Evolutionary conservation across 1,140 invertebrate genomes (phyloP), one percentile per base, ranked within the genome.

Genomic region (Plectrocnemia conspersa): DNA sequence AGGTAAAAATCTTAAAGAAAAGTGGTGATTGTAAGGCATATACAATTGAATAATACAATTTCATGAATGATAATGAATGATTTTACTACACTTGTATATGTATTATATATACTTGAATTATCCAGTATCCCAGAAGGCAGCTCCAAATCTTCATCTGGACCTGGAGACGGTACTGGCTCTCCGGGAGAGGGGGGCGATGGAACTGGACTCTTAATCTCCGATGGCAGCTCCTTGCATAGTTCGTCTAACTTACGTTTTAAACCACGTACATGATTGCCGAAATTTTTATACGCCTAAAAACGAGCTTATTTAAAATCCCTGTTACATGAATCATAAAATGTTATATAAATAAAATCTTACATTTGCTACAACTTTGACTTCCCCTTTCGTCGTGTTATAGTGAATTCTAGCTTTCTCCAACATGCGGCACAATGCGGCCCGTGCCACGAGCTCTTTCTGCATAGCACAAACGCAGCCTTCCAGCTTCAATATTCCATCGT

Each of bases 321-420:
- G 24, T 3, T 3, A 24, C 27, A 29, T 29, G n/a, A 6, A 6
- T 7, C 4, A 13, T 6, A 19, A 41, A 7, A 49, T 32, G 36
- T 52, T 19, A 38, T 16, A 45, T 7, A 47, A 44, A 22, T 32
- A 52, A 15, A 41, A 47, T 83, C 84, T 86, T 77, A 93, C 91
- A 80, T 91, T 91, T 32, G 85, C 87, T 21, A 96, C 92, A 64
- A 93, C 85, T 79, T 92, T 95, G 2, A 93, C 92, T 79, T 96
- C 92, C 21, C 86, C 85, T 45, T 85, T 80, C 70, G 96, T 91
- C 13, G 85, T 89, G 49, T 90, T 87, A 71, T 95, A 93, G 72
- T 90, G 95, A 47, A 86, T 82, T 64, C 91, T 85, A 15, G 87
- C 86, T 42, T 88, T 84, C 47, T 87, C 83, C 22, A 95, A 65